Percentiles rank a stretch among this genome's conserved stretches.
phyloP scores from a whole-genome alignment of 2,113 vertebrate species.

The Ploceus nigricollis region DNA sequence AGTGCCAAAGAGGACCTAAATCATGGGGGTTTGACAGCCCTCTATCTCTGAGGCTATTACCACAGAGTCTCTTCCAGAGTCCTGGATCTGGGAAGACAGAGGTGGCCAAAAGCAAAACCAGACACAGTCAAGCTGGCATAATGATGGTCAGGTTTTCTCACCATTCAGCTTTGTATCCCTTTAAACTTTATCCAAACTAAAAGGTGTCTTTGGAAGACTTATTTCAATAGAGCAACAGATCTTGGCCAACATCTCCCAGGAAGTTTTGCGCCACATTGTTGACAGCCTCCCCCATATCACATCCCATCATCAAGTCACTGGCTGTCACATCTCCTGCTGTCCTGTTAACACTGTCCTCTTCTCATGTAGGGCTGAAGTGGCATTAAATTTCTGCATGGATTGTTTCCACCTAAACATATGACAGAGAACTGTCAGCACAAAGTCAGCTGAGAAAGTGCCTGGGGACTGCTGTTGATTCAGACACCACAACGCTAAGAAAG shows the following conservation, averaged over 20 bases:
- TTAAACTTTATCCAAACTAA: background rate
- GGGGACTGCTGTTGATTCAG: background rate
- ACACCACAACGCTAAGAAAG: background rate
- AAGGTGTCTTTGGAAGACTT: background rate
- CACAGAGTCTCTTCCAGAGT: background rate
- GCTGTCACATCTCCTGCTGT: background rate
- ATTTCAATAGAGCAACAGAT: background rate
- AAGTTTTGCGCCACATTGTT: background rate
- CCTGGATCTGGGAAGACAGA: background rate
- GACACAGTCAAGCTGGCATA: background rate
- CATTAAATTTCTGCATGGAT: background rate
- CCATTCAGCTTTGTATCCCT: background rate
- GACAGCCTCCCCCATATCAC: background rate
- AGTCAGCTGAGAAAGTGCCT: background rate
- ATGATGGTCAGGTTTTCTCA: background rate
- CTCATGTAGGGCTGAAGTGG: background rate
- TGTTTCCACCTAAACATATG: background rate
- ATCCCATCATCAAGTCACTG: background rate
- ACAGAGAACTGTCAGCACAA: background rate
- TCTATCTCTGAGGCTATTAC: background rate
- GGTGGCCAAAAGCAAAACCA: background rate
- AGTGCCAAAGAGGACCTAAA: background rate
- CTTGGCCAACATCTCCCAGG: background rate
- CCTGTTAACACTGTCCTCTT: background rate
- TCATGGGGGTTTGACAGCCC: fast-evolving